Percentiles rank a stretch among this genome's conserved stretches.
Conservation (phyloP, 2,888 invertebrate species). For the Seira musarum region DNA sequence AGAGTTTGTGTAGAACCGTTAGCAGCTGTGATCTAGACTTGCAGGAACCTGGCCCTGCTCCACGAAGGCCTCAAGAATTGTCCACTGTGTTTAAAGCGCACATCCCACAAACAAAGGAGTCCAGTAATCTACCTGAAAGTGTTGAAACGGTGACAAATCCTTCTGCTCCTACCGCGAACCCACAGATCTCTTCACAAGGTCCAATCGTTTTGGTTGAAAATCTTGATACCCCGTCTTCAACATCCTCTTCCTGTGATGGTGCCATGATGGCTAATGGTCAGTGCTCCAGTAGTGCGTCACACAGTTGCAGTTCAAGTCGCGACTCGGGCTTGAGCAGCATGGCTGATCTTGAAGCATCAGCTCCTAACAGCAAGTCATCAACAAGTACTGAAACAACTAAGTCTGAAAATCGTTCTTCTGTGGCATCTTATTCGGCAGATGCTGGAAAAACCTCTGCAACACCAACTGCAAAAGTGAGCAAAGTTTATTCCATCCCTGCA, state of each 20-base stretch:
- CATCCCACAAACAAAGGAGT: background rate
- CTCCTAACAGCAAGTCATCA: conserved; percentile 25
- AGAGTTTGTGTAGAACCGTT: conserved; percentile 59
- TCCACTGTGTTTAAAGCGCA: conserved; percentile 34
- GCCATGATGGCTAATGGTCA: conserved; percentile 47
- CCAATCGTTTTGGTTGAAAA: conserved; percentile 56
- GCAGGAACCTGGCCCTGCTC: conserved; percentile 53
- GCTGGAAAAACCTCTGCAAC: background rate
- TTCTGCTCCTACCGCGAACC: conserved; percentile 8
- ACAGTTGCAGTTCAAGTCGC: conserved; percentile 67
- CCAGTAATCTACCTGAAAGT: conserved; percentile 25
- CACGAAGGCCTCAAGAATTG: conserved; percentile 41
- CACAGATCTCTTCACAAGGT: conserved; percentile 41
- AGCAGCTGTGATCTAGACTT: conserved; percentile 61
- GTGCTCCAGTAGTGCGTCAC: conserved; percentile 42
- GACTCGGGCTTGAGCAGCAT: conserved; percentile 68
- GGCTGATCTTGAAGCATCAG: conserved; percentile 53
- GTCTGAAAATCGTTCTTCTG: conserved; percentile 36
- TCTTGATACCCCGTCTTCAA: conserved; percentile 61
- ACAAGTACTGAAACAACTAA: conserved; percentile 44
- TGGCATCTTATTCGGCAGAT: conserved; percentile 22
- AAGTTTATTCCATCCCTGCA: background rate
- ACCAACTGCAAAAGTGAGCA: background rate
- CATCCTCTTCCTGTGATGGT: conserved; percentile 54
- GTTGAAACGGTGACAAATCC: conserved; percentile 13